Evolutionary conservation across 2,113 vertebrate genomes (phyloP).

Genomic region (Thryonomys swinderianus): DNA sequence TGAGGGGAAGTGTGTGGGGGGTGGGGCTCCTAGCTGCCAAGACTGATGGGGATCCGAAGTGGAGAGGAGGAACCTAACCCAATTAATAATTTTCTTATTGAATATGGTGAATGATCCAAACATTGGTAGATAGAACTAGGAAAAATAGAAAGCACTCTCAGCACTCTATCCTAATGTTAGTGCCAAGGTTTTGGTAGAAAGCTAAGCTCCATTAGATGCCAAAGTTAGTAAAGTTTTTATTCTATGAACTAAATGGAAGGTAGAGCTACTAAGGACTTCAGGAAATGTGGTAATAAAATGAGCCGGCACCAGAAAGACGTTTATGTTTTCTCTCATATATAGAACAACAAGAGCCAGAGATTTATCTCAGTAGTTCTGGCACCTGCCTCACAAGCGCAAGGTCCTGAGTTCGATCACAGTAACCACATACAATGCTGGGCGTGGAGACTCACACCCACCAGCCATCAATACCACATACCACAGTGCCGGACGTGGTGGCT

Average conservation of each 20-base stretch:
- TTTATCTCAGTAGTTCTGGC: too few species aligned
- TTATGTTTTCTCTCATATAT: neutral
- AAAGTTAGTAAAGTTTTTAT: neutral
- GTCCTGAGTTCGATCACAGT: too few species aligned
- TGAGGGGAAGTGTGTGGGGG: neutral
- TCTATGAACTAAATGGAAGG: neutral
- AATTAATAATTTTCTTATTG: neutral
- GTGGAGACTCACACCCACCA: too few species aligned
- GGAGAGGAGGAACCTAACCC: neutral
- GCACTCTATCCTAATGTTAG: neutral
- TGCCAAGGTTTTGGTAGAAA: constrained; percentile 16
- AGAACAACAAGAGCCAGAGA: neutral
- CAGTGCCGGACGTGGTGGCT: too few species aligned
- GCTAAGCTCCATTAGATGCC: neutral
- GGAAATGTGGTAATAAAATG: neutral
- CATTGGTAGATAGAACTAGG: neutral
- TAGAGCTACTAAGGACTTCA: neutral
- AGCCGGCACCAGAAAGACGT: neutral
- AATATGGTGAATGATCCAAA: neutral
- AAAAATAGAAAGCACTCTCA: neutral
- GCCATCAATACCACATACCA: too few species aligned
- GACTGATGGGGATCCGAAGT: neutral
- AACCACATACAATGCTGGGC: too few species aligned
- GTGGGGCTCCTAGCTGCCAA: neutral
- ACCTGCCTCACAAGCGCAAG: too few species aligned